Percentiles rank a stretch among this genome's conserved stretches.
phyloP scores from a whole-genome alignment of 2,888 invertebrate genomes.

The Isoperla grammatica region DNA sequence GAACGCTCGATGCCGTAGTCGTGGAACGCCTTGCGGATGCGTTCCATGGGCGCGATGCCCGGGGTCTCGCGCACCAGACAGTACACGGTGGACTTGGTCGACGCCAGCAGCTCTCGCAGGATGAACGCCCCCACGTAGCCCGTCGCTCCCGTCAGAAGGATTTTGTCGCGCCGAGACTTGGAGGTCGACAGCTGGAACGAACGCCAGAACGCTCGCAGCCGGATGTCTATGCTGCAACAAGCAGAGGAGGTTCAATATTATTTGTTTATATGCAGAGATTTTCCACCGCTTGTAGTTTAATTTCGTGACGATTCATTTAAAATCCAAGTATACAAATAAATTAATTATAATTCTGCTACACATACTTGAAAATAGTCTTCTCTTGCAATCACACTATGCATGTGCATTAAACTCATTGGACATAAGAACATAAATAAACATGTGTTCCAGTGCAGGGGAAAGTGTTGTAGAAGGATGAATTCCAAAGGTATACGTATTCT shows the following conservation, averaged over 20 bases:
- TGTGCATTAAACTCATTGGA: too few species aligned
- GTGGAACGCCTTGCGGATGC: conserved; percentile 23
- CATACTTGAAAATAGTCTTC: too few species aligned
- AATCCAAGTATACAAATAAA: too few species aligned
- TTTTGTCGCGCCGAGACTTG: conserved; percentile 31
- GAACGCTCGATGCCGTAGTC: conserved; percentile 23
- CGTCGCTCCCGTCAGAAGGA: conserved; percentile 35
- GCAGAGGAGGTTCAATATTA: conserved; percentile 3
- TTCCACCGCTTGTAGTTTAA: too few species aligned
- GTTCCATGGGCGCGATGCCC: conserved; percentile 27
- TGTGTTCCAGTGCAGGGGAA: too few species aligned
- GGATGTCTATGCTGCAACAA: conserved; percentile 30
- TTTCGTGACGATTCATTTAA: too few species aligned
- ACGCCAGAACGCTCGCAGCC: conserved; percentile 33
- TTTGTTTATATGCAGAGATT: background rate
- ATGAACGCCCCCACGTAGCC: conserved; percentile 36
- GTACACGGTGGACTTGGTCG: conserved; percentile 33
- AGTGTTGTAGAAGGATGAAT: too few species aligned
- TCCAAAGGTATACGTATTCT: too few species aligned
- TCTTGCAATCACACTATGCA: too few species aligned
- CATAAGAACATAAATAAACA: too few species aligned
- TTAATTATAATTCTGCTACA: too few species aligned
- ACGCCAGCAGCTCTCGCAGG: conserved; percentile 31
- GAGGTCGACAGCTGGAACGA: conserved; percentile 29
- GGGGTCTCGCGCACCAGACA: conserved; percentile 33